phyloP scores from a whole-genome alignment of 2,797 vertebrate species.

The Eurystomus glaucurus region DNA sequence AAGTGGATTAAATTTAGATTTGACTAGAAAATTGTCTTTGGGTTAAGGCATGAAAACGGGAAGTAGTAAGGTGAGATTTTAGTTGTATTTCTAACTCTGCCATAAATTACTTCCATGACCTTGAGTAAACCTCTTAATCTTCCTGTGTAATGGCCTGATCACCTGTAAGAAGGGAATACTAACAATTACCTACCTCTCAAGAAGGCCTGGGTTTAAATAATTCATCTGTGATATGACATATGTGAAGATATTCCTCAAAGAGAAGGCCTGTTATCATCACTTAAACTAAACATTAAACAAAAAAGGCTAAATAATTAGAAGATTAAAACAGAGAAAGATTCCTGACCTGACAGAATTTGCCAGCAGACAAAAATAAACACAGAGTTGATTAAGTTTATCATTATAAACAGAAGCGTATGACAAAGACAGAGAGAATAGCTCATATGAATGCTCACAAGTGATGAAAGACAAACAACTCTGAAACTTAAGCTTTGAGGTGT shows the following conservation, averaged over 20 bases:
- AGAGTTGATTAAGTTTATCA: background rate
- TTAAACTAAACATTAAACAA: constrained; percentile 7
- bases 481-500: background rate
- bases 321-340: background rate
- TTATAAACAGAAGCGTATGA: background rate
- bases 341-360: background rate
- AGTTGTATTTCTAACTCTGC: background rate
- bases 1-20: background rate
- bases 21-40: background rate
- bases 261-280: background rate
- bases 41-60: background rate
- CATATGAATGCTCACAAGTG: background rate
- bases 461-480: background rate
- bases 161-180: constrained; percentile 7
- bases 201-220: background rate
- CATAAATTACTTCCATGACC: background rate
- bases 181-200: background rate
- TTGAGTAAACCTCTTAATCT: constrained; percentile 34
- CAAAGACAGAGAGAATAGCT: background rate
- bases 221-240: background rate
- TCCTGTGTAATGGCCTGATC: background rate
- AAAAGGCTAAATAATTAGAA: background rate
- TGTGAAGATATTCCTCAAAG: background rate
- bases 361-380: background rate
- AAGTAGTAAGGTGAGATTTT: background rate